Evolutionary conservation across 2,888 invertebrate genomes (phyloP).

Genomic region (Lepidochrysops patricia): DNA sequence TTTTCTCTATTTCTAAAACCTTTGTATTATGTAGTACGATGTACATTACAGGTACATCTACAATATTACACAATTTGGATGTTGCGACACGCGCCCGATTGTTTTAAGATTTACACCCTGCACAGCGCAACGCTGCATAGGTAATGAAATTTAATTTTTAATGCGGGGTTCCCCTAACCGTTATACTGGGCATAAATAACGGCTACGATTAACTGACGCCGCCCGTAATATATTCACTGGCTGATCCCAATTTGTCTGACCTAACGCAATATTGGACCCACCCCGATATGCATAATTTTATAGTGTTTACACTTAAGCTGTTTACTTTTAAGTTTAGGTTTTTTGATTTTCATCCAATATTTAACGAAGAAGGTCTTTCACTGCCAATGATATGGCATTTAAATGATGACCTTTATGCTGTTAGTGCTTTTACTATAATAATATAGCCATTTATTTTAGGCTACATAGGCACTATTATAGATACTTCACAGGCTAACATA

Average conservation of each 20-base stretch:
- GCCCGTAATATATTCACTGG: conserved; percentile 70
- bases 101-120: not conserved
- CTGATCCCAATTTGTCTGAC: conserved; percentile 72
- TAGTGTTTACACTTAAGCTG: conserved; percentile 13
- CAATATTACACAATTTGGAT: too few relatives aligned
- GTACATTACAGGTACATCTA: too few relatives aligned
- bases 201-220: conserved; percentile 67
- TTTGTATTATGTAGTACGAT: too few relatives aligned
- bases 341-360: too few relatives aligned
- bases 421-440: too few relatives aligned
- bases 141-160: conserved; percentile 12
- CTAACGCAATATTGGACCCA: conserved; percentile 63
- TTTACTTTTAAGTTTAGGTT: not conserved
- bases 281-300: conserved; percentile 40
- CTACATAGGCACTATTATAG: too few relatives aligned
- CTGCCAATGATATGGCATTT: too few relatives aligned
- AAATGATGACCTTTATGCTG: too few relatives aligned
- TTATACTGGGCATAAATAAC: conserved; percentile 59
- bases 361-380: too few relatives aligned
- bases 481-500: too few relatives aligned
- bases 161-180: conserved; percentile 29
- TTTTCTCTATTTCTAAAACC: too few relatives aligned
- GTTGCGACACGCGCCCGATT: not conserved
- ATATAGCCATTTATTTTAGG: too few relatives aligned
- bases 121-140: not conserved